Base-by-base conservation (phyloP, 2,888 invertebrate species). In the Stenotaenia linearis region DNA sequence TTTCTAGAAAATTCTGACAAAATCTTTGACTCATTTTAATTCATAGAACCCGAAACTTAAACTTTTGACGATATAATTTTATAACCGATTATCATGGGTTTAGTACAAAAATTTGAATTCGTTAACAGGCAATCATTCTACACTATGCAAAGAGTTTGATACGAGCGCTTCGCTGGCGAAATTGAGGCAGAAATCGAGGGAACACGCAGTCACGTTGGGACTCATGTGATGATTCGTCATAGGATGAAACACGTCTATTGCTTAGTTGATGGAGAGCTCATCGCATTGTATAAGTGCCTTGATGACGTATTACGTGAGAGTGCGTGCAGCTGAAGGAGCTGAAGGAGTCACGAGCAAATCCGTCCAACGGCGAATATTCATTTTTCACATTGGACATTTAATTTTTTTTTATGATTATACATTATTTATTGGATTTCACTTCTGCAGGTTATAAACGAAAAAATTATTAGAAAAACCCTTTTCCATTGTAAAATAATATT, bases 151-250 rank as follows among this genome's bases (percentile, higher is more conserved):
- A 23, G 76, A 30, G 25, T 75, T 77, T 35, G 80, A 80, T 74
- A 75, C 80, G 1, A 80, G 76, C 32, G 80, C 79, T 10, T 80
- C 80, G 0, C 40, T 80, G 74, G 80, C 80, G 23, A 80, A 79
- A 77, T 32, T 80, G 30, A 69, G 80, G 6, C 80, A 80, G 61
- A 80, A 80, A 23, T 80, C 80, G n/a, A 56, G 80, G n/a, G 80
- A 80, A 32, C 80, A 80, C 50, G 69, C 80, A 23, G 80, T 80
- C 28, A 80, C 80, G 10, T 75, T 80, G 25, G 80, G 80, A 35
- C 79, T 80, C 79, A 79, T 80, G 79, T 80, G 79, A 80, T 37
- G 25, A 35, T 28, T 35, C 74, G 30, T 25, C 4, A 74, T 74
- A 21, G 74, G 74, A 45, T 45, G 45, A 45, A 45, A n/a, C 45